Conservation (phyloP, 2,888 invertebrate species). For the Macrophya annulata region DNA sequence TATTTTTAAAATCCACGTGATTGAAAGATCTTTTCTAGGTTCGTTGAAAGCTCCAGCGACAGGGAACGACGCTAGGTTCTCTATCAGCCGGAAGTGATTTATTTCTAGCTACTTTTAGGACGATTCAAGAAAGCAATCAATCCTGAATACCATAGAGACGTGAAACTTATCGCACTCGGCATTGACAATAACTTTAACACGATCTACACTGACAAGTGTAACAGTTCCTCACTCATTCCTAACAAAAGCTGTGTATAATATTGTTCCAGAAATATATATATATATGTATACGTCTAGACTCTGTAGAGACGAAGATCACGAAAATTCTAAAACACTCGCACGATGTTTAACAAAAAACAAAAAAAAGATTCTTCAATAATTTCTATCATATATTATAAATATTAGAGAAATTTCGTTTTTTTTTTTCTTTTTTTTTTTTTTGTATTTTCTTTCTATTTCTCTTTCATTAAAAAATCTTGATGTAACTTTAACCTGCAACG, state of each 20-base stretch:
- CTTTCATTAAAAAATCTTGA: neutral
- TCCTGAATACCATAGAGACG: slow-evolving; percentile 44
- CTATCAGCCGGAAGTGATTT: slow-evolving; percentile 55
- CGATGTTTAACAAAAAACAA: neutral
- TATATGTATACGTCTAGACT: too few species aligned
- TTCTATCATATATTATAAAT: neutral
- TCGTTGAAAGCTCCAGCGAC: slow-evolving; percentile 25
- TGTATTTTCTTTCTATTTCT: neutral
- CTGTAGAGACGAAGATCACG: too few species aligned
- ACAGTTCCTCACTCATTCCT: neutral
- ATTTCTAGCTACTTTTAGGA: slow-evolving; percentile 47
- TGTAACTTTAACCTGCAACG: neutral
- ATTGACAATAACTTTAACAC: slow-evolving; percentile 36
- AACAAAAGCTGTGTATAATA: slow-evolving; percentile 2
- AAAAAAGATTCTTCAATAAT: neutral
- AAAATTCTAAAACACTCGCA: neutral
- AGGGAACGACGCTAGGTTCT: slow-evolving; percentile 11
- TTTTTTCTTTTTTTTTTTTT: too few species aligned
- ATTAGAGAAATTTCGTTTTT: neutral
- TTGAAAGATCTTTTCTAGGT: slow-evolving; percentile 45
- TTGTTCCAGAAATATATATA: neutral
- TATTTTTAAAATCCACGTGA: slow-evolving; percentile 34
- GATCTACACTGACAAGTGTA: neutral
- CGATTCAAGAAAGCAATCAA: slow-evolving; percentile 46
- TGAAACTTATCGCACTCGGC: slow-evolving; percentile 25